Base-by-base conservation (phyloP, 1,140 invertebrate genomes). In the Galleria mellonella region DNA sequence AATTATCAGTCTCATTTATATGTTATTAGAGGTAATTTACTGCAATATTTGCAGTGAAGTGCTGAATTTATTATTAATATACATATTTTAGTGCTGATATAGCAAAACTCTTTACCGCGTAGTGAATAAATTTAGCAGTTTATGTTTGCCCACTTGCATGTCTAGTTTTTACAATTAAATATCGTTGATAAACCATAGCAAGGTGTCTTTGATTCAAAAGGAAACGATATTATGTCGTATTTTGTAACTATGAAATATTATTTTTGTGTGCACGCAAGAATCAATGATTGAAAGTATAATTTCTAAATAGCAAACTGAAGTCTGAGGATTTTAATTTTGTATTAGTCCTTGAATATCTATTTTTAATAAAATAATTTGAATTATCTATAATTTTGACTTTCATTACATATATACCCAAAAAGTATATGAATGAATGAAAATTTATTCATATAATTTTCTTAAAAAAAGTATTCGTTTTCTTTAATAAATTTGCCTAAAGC, bases 351-450 rank as follows among this genome's bases (percentile, higher is more conserved):
- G 65, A 66, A 77, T 69, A 79, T 64, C 71, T 79, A 81, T 83
- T 81, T 81, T 77, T 77, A 76, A 79, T 82, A 82, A 83, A 83
- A 79, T 79, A 73, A 83, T 61, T 67, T 69, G 64, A 74, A 81
- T 58, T 60, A 73, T 58, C 64, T 53, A 59, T 48, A 55, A 32
- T 4, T 28, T 36, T 39, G 38, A 33, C 5, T 74, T 65, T 70
- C 42, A 67, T 63, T 69, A 51, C 27, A 14, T 23, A 30, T 23
- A n/a, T n/a, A 6, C 17, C 17, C 6, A 23, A 23, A 23, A 3
- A 6, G 6, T 6, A 23, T 23, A 2, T 23, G 17, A n/a, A n/a
- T n/a, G n/a, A n/a, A n/a, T n/a, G n/a, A n/a, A n/a, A n/a, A n/a
- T n/a, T n/a, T n/a, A n/a, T n/a, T n/a, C n/a, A n/a, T n/a, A n/a